Percentiles rank a stretch among this genome's conserved stretches.
phyloP scores from a whole-genome alignment of 2,113 vertebrate species.

The Tiliqua scincoides region DNA sequence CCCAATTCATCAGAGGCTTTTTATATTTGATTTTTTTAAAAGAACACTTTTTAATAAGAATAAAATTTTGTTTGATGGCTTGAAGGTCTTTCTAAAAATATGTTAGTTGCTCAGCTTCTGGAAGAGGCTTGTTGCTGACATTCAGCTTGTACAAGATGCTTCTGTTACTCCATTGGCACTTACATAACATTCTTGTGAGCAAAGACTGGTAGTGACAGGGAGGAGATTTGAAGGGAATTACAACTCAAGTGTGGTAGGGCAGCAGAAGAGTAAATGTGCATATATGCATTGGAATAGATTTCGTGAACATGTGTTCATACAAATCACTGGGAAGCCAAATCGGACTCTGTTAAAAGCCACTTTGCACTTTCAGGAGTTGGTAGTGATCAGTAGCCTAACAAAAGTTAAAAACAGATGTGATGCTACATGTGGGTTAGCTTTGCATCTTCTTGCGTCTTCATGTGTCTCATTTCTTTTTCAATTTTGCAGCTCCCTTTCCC shows the following conservation, averaged over 20 bases:
- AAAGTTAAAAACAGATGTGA: too few species aligned
- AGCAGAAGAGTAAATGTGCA: constrained; percentile 47
- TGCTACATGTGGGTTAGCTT: too few species aligned
- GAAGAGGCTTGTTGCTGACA: constrained; percentile 44
- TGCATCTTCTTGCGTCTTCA: too few species aligned
- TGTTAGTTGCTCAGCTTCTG: constrained; percentile 45
- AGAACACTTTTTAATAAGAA: constrained; percentile 43
- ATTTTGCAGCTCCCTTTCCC: too few species aligned
- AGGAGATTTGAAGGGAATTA: neutral
- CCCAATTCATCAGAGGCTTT: constrained; percentile 32
- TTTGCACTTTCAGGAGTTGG: neutral
- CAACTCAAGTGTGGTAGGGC: constrained; percentile 46
- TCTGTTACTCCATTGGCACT: constrained; percentile 33
- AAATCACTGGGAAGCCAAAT: neutral
- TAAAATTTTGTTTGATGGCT: constrained; percentile 33
- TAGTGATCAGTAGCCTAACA: neutral
- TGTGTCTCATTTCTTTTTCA: too few species aligned
- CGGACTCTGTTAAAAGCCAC: neutral
- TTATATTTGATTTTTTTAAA: constrained; percentile 43
- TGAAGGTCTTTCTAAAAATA: constrained; percentile 61
- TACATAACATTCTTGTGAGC: neutral
- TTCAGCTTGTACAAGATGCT: constrained; percentile 43
- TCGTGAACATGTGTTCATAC: constrained; percentile 33
- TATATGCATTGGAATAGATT: constrained; percentile 38
- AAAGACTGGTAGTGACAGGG: constrained; percentile 32